Conservation (phyloP, 2,797 vertebrate genomes). For the Lophius americanus region DNA sequence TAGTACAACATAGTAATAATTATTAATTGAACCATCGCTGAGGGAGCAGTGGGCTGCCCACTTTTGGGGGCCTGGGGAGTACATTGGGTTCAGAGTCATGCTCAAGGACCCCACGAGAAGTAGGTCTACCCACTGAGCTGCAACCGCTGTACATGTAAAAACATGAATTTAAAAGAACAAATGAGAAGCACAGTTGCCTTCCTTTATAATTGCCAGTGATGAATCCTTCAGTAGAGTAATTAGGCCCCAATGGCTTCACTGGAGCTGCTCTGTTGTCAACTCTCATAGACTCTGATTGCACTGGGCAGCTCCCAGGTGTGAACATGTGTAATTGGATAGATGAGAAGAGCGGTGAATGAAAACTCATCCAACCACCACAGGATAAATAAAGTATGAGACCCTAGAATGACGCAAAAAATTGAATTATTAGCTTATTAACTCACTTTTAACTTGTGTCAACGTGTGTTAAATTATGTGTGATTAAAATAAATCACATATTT, state of each 20-base stretch:
- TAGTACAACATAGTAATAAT: too few species aligned
- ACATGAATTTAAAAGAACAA: background rate
- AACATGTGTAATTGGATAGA: constrained; percentile 43
- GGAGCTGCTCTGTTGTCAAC: constrained; percentile 17
- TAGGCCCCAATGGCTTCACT: constrained; percentile 34
- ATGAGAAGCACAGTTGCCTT: constrained; percentile 7
- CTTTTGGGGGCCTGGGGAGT: too few species aligned
- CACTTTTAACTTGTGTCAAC: constrained; percentile 47
- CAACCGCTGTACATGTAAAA: too few species aligned
- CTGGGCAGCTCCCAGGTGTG: constrained; percentile 45
- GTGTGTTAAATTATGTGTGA: constrained; percentile 33
- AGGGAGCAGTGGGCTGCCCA: too few species aligned
- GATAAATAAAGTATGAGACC: constrained; percentile 47
- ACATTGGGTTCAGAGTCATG: too few species aligned
- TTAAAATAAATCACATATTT: constrained; percentile 30
- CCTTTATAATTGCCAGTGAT: constrained; percentile 30
- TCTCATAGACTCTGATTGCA: constrained; percentile 17
- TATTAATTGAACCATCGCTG: too few species aligned
- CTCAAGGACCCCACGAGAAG: too few species aligned
- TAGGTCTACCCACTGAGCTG: too few species aligned
- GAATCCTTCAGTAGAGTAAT: constrained; percentile 36
- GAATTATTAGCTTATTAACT: constrained; percentile 48
- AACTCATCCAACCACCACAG: constrained; percentile 13
- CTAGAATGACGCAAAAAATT: constrained; percentile 15
- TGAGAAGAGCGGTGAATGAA: constrained; percentile 27